Conservation (phyloP, 2,113 vertebrate species). For the Arothron firmamentum region DNA sequence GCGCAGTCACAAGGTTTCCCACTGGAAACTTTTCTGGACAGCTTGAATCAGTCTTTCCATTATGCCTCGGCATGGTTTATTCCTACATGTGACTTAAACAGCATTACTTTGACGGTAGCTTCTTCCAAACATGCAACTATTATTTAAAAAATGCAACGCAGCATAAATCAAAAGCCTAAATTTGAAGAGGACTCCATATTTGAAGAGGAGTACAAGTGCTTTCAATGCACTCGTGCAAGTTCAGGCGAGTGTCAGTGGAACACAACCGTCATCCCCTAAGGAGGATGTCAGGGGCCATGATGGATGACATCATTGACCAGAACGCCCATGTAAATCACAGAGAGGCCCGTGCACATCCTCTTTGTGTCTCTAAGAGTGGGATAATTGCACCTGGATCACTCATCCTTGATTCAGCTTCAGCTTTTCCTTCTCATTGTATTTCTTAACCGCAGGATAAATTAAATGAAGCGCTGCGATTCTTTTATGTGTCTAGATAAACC, state of each 20-base stretch:
- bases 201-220: conserved; percentile 17
- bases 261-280: conserved; percentile 47
- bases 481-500: no score
- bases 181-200: conserved; percentile 15
- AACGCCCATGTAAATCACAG: conserved; percentile 38
- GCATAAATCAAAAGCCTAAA: conserved; percentile 12
- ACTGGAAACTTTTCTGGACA: conserved; percentile 11
- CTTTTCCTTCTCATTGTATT: background rate
- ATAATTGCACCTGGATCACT: conserved; percentile 2
- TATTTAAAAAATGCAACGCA: background rate
- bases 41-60: background rate
- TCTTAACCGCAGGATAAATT: background rate
- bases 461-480: background rate
- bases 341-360: conserved; percentile 24
- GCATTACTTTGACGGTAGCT: conserved; percentile 3
- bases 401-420: background rate
- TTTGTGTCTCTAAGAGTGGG: conserved; percentile 7
- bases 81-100: conserved; percentile 26
- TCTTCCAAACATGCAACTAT: background rate
- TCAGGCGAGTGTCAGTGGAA: conserved; percentile 45
- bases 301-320: conserved; percentile 60
- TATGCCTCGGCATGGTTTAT: conserved; percentile 24
- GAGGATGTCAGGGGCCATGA: conserved; percentile 54
- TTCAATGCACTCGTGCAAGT: conserved; percentile 34
- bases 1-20: conserved; percentile 13